phyloP scores from a whole-genome alignment of 2,888 invertebrate species.

The Trichopria drosophilae region DNA sequence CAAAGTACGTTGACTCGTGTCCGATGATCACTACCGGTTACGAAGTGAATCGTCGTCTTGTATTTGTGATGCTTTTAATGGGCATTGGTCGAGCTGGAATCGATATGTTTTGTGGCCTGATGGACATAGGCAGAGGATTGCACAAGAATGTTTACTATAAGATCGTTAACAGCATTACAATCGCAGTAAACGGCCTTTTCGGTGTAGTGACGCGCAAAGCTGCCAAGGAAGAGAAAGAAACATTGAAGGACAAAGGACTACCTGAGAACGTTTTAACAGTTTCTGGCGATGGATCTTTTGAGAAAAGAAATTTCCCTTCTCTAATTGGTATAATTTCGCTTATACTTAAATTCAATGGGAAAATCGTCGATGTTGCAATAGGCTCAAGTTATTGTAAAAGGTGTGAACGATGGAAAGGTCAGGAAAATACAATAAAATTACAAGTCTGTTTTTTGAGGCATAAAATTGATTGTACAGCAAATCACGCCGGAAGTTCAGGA shows the following conservation, averaged over 20 bases:
- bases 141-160: conserved; percentile 17
- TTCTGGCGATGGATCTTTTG: conserved; percentile 34
- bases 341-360: conserved; percentile 27
- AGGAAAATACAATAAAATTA: conserved; percentile 21
- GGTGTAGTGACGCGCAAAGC: conserved; percentile 26
- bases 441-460: conserved; percentile 28
- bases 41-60: conserved; percentile 36
- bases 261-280: conserved; percentile 25
- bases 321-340: conserved; percentile 34
- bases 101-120: conserved; percentile 29
- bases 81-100: conserved; percentile 30
- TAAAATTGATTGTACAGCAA: conserved; percentile 22
- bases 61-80: conserved; percentile 32
- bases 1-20: conserved; percentile 32
- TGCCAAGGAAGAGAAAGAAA: conserved; percentile 25
- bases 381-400: conserved; percentile 30
- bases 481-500: conserved; percentile 30
- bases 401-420: conserved; percentile 26
- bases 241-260: conserved; percentile 16
- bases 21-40: conserved; percentile 29
- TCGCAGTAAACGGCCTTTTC: conserved; percentile 26
- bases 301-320: conserved; percentile 34
- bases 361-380: conserved; percentile 28
- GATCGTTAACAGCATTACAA: conserved; percentile 17
- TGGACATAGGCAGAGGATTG: conserved; percentile 31